A percentile compares a stretch with the other conserved stretches of the same genome.
These are phyloP conservation scores for Chouioia cunea DNA, from an alignment of 2,888 invertebrate species.

Conservation along the genomic window DNA sequence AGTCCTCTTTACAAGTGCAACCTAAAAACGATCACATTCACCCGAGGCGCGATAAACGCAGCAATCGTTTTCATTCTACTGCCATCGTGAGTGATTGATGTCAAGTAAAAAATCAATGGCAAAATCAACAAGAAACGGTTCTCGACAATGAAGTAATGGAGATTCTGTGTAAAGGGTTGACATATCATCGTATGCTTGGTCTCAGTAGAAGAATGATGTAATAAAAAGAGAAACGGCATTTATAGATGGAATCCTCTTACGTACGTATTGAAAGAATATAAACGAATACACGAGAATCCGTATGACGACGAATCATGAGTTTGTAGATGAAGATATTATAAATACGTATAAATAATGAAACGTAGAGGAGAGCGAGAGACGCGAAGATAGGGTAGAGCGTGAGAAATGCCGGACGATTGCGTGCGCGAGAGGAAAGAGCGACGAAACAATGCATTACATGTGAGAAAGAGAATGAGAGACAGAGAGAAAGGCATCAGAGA, in stretches of 20 bases:
- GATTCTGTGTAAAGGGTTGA: slow-evolving; percentile 16
- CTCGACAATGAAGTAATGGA: slow-evolving; percentile 20
- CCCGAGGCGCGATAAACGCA: slow-evolving; percentile 55
- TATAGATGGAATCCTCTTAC: slow-evolving; percentile 6
- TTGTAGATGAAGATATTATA: slow-evolving; percentile 46
- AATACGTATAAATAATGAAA: slow-evolving; percentile 47
- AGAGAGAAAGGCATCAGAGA: slow-evolving; percentile 51
- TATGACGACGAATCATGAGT: too few species aligned
- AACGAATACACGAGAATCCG: too few species aligned
- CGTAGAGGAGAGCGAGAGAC: slow-evolving; percentile 8
- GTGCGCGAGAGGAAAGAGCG: neutral
- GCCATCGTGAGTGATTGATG: slow-evolving; percentile 38
- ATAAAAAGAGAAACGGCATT: slow-evolving; percentile 1
- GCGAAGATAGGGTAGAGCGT: neutral
- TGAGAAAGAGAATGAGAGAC: slow-evolving; percentile 28
- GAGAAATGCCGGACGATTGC: neutral
- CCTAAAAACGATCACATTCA: slow-evolving; percentile 69
- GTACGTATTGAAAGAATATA: neutral
- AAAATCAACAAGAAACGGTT: neutral
- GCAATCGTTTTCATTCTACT: slow-evolving; percentile 35
- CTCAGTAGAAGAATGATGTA: too few species aligned
- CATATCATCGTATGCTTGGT: slow-evolving; percentile 49
- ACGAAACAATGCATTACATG: neutral
- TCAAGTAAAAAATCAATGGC: slow-evolving; percentile 29
- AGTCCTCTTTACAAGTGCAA: slow-evolving; percentile 89